These are phyloP conservation scores for Sebastes fasciatus DNA, from an alignment of 2,113 vertebrate species.

Conservation along the genomic window DNA sequence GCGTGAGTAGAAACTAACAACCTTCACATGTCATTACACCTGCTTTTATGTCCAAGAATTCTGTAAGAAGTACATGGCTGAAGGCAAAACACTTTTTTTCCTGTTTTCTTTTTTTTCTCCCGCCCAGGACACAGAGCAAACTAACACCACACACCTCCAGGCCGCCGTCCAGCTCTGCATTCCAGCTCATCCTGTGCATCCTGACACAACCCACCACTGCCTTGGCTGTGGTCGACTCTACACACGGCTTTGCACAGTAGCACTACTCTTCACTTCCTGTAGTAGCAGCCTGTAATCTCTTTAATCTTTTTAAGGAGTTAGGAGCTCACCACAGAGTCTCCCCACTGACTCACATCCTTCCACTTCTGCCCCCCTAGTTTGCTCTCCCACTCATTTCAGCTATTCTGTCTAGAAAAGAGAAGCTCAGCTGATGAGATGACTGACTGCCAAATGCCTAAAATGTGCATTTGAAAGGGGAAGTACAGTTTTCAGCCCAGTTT, in stretches of 20 bases:
- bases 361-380: not conserved
- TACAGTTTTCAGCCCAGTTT: not conserved
- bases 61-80: constrained; percentile 61
- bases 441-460: not conserved
- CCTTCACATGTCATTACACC: constrained; percentile 79
- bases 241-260: constrained; percentile 29
- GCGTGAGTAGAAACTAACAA: constrained; percentile 73
- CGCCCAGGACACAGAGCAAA: constrained; percentile 34
- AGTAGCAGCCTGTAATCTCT: constrained; percentile 38
- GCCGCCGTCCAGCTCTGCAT: constrained; percentile 23
- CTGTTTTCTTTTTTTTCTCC: not conserved
- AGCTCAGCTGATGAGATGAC: not conserved
- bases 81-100: constrained; percentile 64
- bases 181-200: constrained; percentile 33
- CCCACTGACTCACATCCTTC: constrained; percentile 24
- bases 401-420: not conserved
- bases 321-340: not conserved
- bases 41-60: constrained; percentile 79
- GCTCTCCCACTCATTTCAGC: not conserved
- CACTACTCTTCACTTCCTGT: constrained; percentile 8
- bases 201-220: not conserved
- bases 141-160: constrained; percentile 22
- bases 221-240: not conserved
- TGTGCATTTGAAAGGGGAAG: not conserved
- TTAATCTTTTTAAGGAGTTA: constrained; percentile 54